Evolutionary conservation across 2,888 invertebrate species (phyloP).

Genomic region (Sepioteuthis lessoniana): DNA sequence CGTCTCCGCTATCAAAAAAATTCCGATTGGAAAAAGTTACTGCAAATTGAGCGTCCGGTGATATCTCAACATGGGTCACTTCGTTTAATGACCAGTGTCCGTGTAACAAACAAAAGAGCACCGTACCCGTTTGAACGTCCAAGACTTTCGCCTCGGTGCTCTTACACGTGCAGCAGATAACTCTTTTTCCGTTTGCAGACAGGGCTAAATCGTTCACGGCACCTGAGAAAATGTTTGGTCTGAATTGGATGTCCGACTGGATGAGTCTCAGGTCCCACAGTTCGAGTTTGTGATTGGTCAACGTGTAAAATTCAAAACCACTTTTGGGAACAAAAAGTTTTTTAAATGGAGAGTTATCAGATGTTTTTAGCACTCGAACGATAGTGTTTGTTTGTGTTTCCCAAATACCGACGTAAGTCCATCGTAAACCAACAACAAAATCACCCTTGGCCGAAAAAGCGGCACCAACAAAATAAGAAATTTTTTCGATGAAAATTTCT

Average conservation of each 20-base stretch:
- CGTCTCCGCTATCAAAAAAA: not conserved
- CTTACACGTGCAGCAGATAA: slow-evolving; percentile 58
- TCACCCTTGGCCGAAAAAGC: slow-evolving; percentile 66
- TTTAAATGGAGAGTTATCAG: slow-evolving; percentile 61
- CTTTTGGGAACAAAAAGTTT: slow-evolving; percentile 64
- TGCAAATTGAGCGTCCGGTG: slow-evolving; percentile 61
- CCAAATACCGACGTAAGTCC: slow-evolving; percentile 71
- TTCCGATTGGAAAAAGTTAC: slow-evolving; percentile 53
- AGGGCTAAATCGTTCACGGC: slow-evolving; percentile 57
- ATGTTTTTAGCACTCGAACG: slow-evolving; percentile 64
- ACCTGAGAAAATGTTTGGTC: slow-evolving; percentile 62
- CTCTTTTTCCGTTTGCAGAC: slow-evolving; percentile 54
- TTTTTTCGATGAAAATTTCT: slow-evolving; percentile 64
- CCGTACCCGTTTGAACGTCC: slow-evolving; percentile 59
- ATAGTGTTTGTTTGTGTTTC: slow-evolving; percentile 61
- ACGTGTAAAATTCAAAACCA: slow-evolving; percentile 65
- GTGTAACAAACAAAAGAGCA: slow-evolving; percentile 61
- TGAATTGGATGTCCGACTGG: slow-evolving; percentile 64
- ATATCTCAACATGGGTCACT: slow-evolving; percentile 59
- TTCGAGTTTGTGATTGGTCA: slow-evolving; percentile 67
- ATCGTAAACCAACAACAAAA: slow-evolving; percentile 65
- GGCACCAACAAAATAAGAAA: slow-evolving; percentile 66
- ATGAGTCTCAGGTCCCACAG: slow-evolving; percentile 71
- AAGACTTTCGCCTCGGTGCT: slow-evolving; percentile 67
- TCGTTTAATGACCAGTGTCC: slow-evolving; percentile 57